These are phyloP conservation scores for Indicator maculatus DNA, from an alignment of 2,113 vertebrate genomes.

Conservation along the genomic window DNA sequence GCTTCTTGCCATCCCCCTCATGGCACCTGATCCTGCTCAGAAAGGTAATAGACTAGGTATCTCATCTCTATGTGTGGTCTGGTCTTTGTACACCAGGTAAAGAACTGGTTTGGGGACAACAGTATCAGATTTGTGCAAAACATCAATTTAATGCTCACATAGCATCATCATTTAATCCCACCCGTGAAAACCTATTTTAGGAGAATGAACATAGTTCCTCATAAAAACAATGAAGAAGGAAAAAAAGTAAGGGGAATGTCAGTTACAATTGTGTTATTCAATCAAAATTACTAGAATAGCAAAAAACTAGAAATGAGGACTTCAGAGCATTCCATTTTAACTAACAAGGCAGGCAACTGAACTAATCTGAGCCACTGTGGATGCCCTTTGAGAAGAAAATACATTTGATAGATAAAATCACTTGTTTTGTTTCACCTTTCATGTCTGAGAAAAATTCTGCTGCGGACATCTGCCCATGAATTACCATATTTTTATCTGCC, in stretches of 20 bases:
- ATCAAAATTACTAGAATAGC: neutral
- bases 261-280: neutral
- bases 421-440: neutral
- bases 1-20: no score
- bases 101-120: no score
- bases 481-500: neutral
- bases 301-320: neutral
- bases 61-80: no score
- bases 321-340: neutral
- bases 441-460: neutral
- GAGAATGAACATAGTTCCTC: neutral
- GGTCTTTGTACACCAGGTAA: no score
- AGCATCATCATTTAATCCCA: neutral
- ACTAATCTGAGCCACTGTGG: neutral
- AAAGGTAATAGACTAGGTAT: no score
- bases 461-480: neutral
- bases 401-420: neutral
- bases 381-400: neutral
- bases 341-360: neutral
- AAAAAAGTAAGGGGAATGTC: neutral
- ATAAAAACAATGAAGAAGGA: neutral
- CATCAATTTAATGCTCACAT: neutral
- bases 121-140: accelerated
- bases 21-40: no score
- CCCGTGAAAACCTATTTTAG: neutral